These are phyloP conservation scores for Lithophane ornitopus DNA, from an alignment of 2,888 invertebrate species.

Conservation along the genomic window DNA sequence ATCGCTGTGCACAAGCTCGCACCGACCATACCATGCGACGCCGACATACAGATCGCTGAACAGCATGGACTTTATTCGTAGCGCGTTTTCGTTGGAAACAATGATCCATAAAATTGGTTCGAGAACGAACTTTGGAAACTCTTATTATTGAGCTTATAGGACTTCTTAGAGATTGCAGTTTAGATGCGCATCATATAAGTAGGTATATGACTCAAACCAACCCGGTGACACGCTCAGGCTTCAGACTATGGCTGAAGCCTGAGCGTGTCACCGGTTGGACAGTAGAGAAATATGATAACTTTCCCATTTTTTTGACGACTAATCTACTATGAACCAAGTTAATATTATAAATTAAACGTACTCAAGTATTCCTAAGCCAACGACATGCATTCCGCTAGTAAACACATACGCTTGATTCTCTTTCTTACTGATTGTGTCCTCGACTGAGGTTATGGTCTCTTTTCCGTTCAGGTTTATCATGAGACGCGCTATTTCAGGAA, in stretches of 20 bases:
- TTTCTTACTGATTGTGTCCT: constrained; percentile 74
- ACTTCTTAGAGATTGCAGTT: neutral
- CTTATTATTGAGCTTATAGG: neutral
- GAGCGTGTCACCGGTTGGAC: neutral
- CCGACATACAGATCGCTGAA: neutral
- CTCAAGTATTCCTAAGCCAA: constrained; percentile 85
- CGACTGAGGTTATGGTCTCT: constrained; percentile 80
- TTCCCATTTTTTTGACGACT: neutral
- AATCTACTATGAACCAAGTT: neutral
- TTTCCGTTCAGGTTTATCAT: constrained; percentile 76
- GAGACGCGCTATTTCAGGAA: constrained; percentile 80
- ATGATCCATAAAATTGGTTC: neutral
- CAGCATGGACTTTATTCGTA: neutral
- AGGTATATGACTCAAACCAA: neutral
- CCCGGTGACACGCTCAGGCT: too few species aligned
- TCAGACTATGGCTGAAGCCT: too few species aligned
- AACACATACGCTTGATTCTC: constrained; percentile 78
- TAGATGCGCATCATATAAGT: neutral
- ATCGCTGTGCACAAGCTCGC: neutral
- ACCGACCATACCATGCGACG: neutral
- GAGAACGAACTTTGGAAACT: neutral
- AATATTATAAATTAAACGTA: constrained; percentile 66
- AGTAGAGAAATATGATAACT: neutral
- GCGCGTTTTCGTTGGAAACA: neutral
- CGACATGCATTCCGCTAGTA: constrained; percentile 75